Evolutionary conservation across 2,113 vertebrate species (phyloP).

Genomic region (Polyodon spathula): DNA sequence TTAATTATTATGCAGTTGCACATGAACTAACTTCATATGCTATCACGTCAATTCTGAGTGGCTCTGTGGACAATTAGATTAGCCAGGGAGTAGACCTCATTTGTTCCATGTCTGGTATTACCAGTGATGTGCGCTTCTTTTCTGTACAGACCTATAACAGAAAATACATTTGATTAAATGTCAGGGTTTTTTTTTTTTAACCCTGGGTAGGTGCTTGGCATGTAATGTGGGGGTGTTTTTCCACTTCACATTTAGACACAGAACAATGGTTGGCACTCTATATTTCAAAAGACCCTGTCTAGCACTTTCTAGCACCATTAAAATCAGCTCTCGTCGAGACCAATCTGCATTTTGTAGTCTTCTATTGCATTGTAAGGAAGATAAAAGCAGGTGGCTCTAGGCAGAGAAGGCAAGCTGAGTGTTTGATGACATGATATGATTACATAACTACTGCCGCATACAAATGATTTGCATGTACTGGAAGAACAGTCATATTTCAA

Average conservation of each 20-base stretch:
- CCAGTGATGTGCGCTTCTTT: no score
- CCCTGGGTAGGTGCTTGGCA: no score
- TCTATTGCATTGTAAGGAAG: constrained; percentile 10
- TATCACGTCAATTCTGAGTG: no score
- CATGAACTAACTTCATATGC: no score
- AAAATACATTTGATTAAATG: no score
- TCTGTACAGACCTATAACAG: no score
- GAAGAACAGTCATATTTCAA: constrained; percentile 1
- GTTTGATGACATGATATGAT: constrained; percentile 10
- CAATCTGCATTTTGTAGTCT: constrained; percentile 11
- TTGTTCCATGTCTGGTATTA: no score
- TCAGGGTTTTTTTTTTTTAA: no score
- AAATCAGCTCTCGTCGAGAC: constrained; percentile 12
- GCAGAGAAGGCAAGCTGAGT: not conserved
- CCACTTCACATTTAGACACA: not conserved
- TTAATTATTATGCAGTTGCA: no score
- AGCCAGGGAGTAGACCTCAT: no score
- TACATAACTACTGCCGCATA: constrained; percentile 10
- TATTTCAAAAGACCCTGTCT: not conserved
- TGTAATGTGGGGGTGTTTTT: no score
- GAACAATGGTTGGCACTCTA: not conserved
- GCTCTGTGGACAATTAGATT: no score
- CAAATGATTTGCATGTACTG: not conserved
- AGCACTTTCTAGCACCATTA: constrained; percentile 16
- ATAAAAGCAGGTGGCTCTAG: constrained; percentile 13